Percentiles rank a stretch among this genome's conserved stretches.
Evolutionary conservation across 2,113 vertebrate species (phyloP).

Genomic region (Cyrtonyx montezumae): DNA sequence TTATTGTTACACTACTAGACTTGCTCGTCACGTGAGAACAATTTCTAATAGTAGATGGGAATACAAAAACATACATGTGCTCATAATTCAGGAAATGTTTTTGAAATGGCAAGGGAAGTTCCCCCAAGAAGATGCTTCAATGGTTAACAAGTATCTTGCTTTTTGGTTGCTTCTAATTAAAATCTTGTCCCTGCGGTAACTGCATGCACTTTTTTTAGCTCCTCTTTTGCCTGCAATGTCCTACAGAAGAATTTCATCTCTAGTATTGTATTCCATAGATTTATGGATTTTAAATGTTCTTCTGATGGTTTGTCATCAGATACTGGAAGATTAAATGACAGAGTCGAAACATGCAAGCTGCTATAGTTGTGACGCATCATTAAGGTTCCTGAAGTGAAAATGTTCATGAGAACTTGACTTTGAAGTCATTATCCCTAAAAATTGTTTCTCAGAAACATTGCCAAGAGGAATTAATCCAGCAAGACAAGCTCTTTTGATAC

Average conservation of each 20-base stretch:
- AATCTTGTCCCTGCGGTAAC: not conserved
- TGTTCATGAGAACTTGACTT: not conserved
- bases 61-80: not conserved
- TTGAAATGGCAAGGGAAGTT: not conserved
- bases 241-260: not conserved
- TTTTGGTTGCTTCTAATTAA: not conserved
- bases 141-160: not conserved
- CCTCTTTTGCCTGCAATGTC: not conserved
- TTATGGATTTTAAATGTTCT: slow-evolving; percentile 36
- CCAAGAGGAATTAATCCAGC: not conserved
- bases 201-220: not conserved
- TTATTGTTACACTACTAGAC: not conserved
- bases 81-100: not conserved
- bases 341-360: not conserved
- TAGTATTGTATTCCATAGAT: not conserved
- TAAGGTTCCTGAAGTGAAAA: slow-evolving; percentile 24
- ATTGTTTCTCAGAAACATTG: slow-evolving; percentile 10
- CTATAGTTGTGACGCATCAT: not conserved
- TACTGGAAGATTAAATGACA: not conserved
- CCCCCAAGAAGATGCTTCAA: not conserved
- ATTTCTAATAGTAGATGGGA: not conserved
- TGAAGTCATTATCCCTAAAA: not conserved
- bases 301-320: not conserved
- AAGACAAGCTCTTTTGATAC: not conserved
- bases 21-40: not conserved